Percentiles rank a stretch among this genome's conserved stretches.
Conservation (phyloP, 2,113 vertebrate genomes). For the Nycticebus coucang region DNA sequence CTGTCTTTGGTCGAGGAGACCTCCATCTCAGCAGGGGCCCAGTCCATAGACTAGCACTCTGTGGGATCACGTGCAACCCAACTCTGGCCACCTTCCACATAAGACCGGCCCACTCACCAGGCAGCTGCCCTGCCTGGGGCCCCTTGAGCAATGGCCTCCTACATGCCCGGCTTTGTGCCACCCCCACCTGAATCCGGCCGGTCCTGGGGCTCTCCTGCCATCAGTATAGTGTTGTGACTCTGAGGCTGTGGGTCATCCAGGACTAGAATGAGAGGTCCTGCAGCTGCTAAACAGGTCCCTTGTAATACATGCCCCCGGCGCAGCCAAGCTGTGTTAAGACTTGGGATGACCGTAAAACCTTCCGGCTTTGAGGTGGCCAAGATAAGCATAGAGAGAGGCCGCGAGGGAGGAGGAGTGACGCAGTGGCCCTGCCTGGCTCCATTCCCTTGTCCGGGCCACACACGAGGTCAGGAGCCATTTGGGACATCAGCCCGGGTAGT, state of each 20-base stretch:
- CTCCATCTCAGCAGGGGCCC: not conserved
- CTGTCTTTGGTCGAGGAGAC: not conserved
- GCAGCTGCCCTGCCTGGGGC: not conserved
- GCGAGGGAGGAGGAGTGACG: fast-evolving
- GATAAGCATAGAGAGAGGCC: fast-evolving
- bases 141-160: not conserved
- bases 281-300: fast-evolving
- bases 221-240: fast-evolving
- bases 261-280: fast-evolving
- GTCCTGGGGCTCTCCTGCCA: not conserved
- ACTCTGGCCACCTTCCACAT: no score
- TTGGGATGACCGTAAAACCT: not conserved
- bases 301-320: fast-evolving
- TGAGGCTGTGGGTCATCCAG: not conserved
- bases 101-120: not conserved
- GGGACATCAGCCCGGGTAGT: fast-evolving
- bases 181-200: fast-evolving
- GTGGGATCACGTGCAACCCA: not conserved
- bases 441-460: no score
- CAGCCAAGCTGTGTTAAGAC: not conserved
- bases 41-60: not conserved
- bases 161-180: fast-evolving
- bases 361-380: no score
- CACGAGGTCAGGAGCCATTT: no score
- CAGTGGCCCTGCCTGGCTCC: not conserved